Evolutionary conservation across 2,888 invertebrate species (phyloP).

Genomic region (Dicyrtoma fusca): DNA sequence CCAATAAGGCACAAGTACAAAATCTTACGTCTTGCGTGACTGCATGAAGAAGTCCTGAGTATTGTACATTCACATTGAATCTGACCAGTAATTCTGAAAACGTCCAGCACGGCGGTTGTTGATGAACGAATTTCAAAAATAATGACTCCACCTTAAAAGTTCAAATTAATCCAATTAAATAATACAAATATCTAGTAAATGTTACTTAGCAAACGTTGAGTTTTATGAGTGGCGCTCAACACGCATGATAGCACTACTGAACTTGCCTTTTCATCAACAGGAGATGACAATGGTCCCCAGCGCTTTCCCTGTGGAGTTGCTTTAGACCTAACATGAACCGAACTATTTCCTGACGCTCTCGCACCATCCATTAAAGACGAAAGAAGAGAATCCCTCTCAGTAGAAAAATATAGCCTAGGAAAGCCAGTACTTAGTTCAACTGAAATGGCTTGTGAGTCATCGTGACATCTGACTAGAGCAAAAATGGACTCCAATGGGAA

Average conservation of each 20-base stretch:
- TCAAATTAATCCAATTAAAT: neutral
- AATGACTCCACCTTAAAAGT: slow-evolving; percentile 72
- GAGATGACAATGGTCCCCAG: slow-evolving; percentile 71
- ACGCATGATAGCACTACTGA: neutral
- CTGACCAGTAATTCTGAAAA: slow-evolving; percentile 84
- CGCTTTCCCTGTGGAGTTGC: slow-evolving; percentile 83
- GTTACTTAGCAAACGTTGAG: neutral
- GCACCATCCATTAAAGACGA: slow-evolving; percentile 96
- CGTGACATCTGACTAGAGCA: slow-evolving; percentile 84
- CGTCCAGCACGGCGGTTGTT: slow-evolving; percentile 68
- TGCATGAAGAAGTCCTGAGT: slow-evolving; percentile 94
- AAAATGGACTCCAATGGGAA: slow-evolving; percentile 71
- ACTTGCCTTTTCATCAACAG: slow-evolving; percentile 86
- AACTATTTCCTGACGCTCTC: slow-evolving; percentile 93
- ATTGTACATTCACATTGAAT: slow-evolving; percentile 97
- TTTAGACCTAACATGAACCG: slow-evolving; percentile 89
- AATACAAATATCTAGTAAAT: neutral
- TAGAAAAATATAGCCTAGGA: slow-evolving; percentile 83
- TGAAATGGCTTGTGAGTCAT: slow-evolving; percentile 89
- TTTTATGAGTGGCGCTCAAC: neutral
- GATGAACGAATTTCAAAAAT: slow-evolving; percentile 78
- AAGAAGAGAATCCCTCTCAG: slow-evolving; percentile 92
- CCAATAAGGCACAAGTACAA: neutral
- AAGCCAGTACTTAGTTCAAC: slow-evolving; percentile 94
- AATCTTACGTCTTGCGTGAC: slow-evolving; percentile 89